Percentiles rank a stretch among this genome's conserved stretches.
These are phyloP conservation scores for Schrankia costaestrigalis DNA, from an alignment of 2,888 invertebrate genomes.

Conservation along the genomic window DNA sequence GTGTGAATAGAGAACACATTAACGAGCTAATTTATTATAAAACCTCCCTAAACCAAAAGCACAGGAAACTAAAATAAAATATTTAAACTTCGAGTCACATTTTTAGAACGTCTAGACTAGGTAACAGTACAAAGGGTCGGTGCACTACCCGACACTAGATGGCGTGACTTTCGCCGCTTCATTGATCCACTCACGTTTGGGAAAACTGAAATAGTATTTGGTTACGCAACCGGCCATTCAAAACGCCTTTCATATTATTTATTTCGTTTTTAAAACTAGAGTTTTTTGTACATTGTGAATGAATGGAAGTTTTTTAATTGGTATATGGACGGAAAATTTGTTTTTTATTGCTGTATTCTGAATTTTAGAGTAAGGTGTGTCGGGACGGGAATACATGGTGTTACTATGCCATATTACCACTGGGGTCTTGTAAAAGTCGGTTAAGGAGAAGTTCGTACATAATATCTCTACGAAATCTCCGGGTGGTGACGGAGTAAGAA, in stretches of 20 bases:
- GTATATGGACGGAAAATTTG: constrained; percentile 1
- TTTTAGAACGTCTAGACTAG: constrained; percentile 34
- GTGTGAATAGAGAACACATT: too few relatives aligned
- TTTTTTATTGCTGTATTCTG: too few relatives aligned
- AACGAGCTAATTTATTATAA: too few relatives aligned
- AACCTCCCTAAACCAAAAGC: too few relatives aligned
- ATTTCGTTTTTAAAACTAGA: constrained; percentile 21
- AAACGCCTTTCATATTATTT: constrained; percentile 15
- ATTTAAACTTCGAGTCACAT: too few relatives aligned
- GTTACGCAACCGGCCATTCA: constrained; percentile 34
- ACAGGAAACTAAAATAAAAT: too few relatives aligned
- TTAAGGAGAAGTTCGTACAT: too few relatives aligned
- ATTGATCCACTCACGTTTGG: constrained; percentile 55
- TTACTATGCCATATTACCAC: too few relatives aligned
- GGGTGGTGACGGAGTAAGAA: constrained; percentile 4
- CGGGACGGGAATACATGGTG: too few relatives aligned
- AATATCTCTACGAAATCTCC: background rate
- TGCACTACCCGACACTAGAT: constrained; percentile 46
- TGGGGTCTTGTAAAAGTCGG: too few relatives aligned
- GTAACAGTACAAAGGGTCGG: constrained; percentile 33
- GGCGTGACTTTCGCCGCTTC: constrained; percentile 47
- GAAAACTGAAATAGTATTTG: constrained; percentile 49
- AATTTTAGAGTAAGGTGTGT: too few relatives aligned
- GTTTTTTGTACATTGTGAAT: constrained; percentile 14
- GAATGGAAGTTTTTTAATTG: too few relatives aligned